phyloP scores from a whole-genome alignment of 2,113 vertebrate species.

The Fulmarus glacialis region DNA sequence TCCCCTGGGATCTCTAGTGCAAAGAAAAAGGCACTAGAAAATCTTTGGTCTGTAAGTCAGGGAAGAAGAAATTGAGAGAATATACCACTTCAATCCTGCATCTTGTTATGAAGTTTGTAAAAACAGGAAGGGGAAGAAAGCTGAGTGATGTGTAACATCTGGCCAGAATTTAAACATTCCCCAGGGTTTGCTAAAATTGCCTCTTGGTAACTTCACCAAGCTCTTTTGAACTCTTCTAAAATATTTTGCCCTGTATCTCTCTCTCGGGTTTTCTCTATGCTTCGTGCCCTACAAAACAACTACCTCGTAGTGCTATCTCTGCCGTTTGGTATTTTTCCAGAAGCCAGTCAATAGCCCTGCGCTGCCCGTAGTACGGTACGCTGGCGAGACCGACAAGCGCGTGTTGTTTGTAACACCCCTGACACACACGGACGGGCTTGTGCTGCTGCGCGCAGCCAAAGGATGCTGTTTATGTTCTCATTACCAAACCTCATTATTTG shows the following conservation, averaged over 20 bases:
- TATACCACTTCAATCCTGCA: neutral
- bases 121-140: conserved; percentile 23
- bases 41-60: neutral
- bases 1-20: neutral
- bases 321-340: neutral
- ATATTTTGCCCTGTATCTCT: neutral
- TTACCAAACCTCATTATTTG: neutral
- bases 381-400: neutral
- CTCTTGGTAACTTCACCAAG: neutral
- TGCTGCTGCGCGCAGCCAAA: neutral
- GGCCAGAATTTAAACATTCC: conserved; percentile 1
- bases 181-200: neutral
- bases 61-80: neutral
- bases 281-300: neutral
- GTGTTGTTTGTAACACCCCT: neutral
- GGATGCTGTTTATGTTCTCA: neutral
- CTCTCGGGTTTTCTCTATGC: neutral
- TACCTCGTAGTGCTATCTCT: accelerated
- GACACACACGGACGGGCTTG: accelerated
- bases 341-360: neutral
- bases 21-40: neutral
- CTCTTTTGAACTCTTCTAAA: neutral
- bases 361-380: accelerated
- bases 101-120: neutral
- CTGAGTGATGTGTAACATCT: neutral